phyloP scores from a whole-genome alignment of 2,113 vertebrate genomes.

The Pogona vitticeps region DNA sequence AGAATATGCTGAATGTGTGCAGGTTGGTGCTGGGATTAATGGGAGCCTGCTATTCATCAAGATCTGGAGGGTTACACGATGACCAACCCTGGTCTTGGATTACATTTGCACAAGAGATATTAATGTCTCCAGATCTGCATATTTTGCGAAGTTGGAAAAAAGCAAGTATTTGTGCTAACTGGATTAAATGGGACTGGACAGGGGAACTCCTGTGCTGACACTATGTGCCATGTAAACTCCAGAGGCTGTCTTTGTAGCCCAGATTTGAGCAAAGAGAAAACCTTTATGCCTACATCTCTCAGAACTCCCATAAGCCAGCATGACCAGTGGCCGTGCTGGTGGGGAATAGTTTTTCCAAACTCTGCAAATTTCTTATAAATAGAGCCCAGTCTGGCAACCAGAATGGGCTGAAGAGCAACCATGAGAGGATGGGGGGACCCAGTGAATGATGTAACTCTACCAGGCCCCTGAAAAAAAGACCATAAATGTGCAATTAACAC shows the following conservation, averaged over 20 bases:
- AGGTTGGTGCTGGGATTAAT: too few relatives aligned
- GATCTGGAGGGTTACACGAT: too few relatives aligned
- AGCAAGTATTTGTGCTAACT: neutral
- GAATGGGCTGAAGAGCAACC: neutral
- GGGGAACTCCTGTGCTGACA: neutral
- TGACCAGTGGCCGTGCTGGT: too few relatives aligned
- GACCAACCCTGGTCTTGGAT: too few relatives aligned
- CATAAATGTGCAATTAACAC: constrained; percentile 6
- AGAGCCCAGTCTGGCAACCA: neutral
- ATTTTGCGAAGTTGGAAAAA: neutral
- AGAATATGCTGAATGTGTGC: too few relatives aligned
- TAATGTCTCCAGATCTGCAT: neutral
- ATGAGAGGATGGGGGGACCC: neutral
- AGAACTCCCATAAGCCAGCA: too few relatives aligned
- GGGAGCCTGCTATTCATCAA: too few relatives aligned
- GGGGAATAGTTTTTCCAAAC: too few relatives aligned
- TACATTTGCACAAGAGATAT: neutral
- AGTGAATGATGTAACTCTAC: neutral
- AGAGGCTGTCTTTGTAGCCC: too few relatives aligned
- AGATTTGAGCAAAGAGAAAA: too few relatives aligned
- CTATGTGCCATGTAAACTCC: neutral
- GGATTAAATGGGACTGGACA: neutral
- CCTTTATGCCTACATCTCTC: too few relatives aligned
- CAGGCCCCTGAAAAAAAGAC: neutral
- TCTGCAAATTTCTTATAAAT: neutral